Conservation (phyloP, 2,888 invertebrate genomes). For the Agrotis exclamationis region DNA sequence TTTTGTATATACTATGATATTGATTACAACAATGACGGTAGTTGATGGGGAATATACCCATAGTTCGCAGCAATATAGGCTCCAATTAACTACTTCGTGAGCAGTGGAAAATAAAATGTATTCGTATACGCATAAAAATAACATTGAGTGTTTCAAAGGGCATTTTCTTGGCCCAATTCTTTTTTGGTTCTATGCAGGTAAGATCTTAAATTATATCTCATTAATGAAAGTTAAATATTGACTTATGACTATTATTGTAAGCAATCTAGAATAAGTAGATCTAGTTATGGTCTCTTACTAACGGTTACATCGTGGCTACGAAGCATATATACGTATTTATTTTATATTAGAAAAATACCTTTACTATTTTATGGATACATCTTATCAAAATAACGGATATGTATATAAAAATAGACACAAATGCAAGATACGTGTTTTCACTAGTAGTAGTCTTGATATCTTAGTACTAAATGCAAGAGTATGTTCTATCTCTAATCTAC, state of each 20-base stretch:
- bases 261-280: neutral
- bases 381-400: constrained; percentile 58
- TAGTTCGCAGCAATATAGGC: constrained; percentile 6
- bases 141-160: constrained; percentile 22
- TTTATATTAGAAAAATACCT: constrained; percentile 40
- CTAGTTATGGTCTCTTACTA: neutral
- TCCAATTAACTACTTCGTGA: neutral
- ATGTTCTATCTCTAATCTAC: constrained; percentile 39
- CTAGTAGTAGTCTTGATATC: constrained; percentile 23
- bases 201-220: neutral
- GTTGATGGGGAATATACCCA: neutral
- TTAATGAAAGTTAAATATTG: neutral
- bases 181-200: neutral
- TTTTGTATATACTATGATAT: neutral
- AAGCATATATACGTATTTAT: constrained; percentile 2
- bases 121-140: neutral
- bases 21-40: no score
- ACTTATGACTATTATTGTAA: neutral
- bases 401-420: constrained; percentile 59
- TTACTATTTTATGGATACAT: constrained; percentile 24
- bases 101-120: neutral
- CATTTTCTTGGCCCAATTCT: constrained; percentile 1
- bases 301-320: constrained; percentile 3
- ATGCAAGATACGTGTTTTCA: constrained; percentile 32
- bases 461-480: constrained; percentile 36